Evolutionary conservation across 2,888 invertebrate genomes (phyloP).

Genomic region (Sinodicranocentrus sp.): DNA sequence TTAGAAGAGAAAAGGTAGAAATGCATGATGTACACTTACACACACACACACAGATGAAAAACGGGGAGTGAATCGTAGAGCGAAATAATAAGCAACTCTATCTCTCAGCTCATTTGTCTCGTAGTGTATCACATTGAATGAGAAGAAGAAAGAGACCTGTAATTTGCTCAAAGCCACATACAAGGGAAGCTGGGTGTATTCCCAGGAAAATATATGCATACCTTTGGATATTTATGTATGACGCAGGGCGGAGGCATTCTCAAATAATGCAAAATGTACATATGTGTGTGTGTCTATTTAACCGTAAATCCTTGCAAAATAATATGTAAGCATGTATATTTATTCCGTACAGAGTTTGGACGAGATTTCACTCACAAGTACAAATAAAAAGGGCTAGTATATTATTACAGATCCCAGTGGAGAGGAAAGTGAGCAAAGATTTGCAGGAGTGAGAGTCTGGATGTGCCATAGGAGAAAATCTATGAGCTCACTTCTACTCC

Average conservation of each 20-base stretch:
- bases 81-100: slow-evolving; percentile 58
- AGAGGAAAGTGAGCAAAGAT: no score
- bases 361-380: no score
- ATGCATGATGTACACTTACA: no score
- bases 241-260: neutral
- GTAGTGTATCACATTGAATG: slow-evolving; percentile 37
- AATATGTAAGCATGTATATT: no score
- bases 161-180: slow-evolving; percentile 48
- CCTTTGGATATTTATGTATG: neutral
- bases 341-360: no score
- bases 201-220: neutral
- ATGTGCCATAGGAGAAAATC: no score
- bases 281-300: no score
- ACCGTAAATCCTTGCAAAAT: no score
- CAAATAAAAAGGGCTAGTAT: no score
- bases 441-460: no score
- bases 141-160: slow-evolving; percentile 44
- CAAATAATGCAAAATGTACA: slow-evolving; percentile 22
- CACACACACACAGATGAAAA: no score
- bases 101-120: slow-evolving; percentile 60
- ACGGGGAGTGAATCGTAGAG: slow-evolving; percentile 9
- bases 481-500: neutral
- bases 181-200: neutral
- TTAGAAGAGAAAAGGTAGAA: neutral
- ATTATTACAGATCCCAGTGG: no score